Percentiles rank a stretch among this genome's conserved stretches.
phyloP scores from a whole-genome alignment of 2,888 invertebrate genomes.

The Amiota communis region DNA sequence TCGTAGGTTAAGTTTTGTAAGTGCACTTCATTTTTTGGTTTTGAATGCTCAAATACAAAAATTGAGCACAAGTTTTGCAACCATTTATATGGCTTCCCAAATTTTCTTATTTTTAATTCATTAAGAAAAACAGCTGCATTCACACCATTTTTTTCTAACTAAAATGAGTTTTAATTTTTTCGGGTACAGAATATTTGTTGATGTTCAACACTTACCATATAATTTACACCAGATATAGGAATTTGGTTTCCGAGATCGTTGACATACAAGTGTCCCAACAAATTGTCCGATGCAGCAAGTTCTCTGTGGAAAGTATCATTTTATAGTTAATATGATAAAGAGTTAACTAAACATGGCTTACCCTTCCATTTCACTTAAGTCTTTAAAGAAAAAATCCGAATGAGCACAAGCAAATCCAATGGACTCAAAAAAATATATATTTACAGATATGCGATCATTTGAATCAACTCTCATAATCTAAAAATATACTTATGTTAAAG shows the following conservation, averaged over 20 bases:
- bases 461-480: conserved; percentile 46
- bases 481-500: background rate
- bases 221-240: conserved; percentile 44
- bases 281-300: conserved; percentile 48
- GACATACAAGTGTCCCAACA: conserved; percentile 48
- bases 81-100: conserved; percentile 92
- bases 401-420: conserved; percentile 52
- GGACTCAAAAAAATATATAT: conserved; percentile 48
- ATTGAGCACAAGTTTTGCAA: conserved; percentile 92
- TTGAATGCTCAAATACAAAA: conserved; percentile 78
- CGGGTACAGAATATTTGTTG: background rate
- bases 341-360: conserved; percentile 19
- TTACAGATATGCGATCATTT: conserved; percentile 41
- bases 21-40: conserved; percentile 48
- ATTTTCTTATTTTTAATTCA: conserved; percentile 74
- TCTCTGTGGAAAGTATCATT: conserved; percentile 28
- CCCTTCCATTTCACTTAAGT: conserved; percentile 41
- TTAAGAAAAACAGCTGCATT: conserved; percentile 67
- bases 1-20: conserved; percentile 80
- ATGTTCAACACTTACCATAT: background rate
- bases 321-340: too few relatives aligned
- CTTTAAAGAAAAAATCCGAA: conserved; percentile 39
- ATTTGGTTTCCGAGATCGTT: conserved; percentile 52
- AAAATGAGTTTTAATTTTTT: conserved; percentile 10
- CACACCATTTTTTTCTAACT: conserved; percentile 71